Percentiles rank a stretch among this genome's conserved stretches.
Conservation (phyloP, 2,797 vertebrate genomes). For the Tinamus major region DNA sequence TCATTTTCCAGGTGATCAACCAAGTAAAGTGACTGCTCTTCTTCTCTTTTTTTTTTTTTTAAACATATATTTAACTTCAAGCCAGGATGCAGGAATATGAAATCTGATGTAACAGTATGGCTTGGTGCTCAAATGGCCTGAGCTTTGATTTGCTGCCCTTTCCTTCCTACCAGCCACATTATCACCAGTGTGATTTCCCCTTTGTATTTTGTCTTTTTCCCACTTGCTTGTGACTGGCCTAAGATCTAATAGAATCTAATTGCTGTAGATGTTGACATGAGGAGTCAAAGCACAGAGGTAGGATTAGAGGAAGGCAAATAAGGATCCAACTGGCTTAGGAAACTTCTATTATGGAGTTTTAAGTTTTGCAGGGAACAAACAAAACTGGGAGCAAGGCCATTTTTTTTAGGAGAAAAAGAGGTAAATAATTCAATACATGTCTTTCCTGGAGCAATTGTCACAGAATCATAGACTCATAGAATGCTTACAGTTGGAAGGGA, state of each 20-base stretch:
- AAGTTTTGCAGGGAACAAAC: background rate
- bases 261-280: background rate
- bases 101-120: background rate
- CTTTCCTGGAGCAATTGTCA: background rate
- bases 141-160: background rate
- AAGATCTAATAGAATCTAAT: background rate
- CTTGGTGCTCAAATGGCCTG: background rate
- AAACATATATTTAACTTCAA: background rate
- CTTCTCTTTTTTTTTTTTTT: background rate
- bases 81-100: background rate
- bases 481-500: too few species aligned
- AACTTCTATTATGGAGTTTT: background rate
- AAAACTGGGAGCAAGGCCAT: background rate
- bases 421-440: background rate
- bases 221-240: background rate
- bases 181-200: background rate
- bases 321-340: background rate
- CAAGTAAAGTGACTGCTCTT: background rate
- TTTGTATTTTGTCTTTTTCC: background rate
- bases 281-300: background rate
- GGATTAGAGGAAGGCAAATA: background rate
- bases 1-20: background rate
- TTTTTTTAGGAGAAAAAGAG: background rate
- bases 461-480: too few species aligned
- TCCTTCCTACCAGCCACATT: background rate